Evolutionary conservation across 2,888 invertebrate genomes (phyloP).

Genomic region (Diarsia rubi): DNA sequence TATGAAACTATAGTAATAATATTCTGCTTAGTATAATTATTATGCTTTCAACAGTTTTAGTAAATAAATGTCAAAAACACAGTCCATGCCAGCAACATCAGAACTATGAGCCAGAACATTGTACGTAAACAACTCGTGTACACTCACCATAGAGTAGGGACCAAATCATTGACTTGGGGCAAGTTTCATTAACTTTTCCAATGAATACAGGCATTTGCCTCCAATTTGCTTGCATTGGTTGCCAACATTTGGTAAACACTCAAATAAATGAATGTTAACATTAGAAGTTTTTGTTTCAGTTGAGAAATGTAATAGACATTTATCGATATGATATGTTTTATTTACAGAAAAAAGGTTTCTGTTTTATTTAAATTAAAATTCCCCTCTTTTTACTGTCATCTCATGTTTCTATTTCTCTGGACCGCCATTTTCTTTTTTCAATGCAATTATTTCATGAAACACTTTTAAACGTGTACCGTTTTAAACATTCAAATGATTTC

Average conservation of each 20-base stretch:
- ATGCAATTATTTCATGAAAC: not conserved
- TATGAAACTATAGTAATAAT: too few species aligned
- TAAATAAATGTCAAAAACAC: not conserved
- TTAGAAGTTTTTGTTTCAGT: not conserved
- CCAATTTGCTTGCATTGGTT: constrained; percentile 79
- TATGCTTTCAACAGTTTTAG: too few species aligned
- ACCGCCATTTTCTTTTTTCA: not conserved
- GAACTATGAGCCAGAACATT: constrained; percentile 50
- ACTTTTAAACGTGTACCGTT: not conserved
- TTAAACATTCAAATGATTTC: not conserved
- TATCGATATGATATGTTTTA: too few species aligned
- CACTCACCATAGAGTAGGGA: constrained; percentile 70
- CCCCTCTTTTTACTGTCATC: not conserved
- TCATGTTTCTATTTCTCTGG: not conserved
- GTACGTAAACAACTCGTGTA: constrained; percentile 69
- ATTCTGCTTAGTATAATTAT: too few species aligned
- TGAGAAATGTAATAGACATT: not conserved
- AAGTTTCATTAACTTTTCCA: constrained; percentile 89
- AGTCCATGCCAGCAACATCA: not conserved
- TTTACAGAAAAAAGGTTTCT: not conserved
- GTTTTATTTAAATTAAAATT: not conserved
- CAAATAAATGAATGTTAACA: constrained; percentile 18
- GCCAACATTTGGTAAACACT: constrained; percentile 75
- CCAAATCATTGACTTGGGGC: constrained; percentile 81
- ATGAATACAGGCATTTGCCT: constrained; percentile 87